Conservation (phyloP, 2,113 vertebrate genomes). For the Chunga burmeisteri region DNA sequence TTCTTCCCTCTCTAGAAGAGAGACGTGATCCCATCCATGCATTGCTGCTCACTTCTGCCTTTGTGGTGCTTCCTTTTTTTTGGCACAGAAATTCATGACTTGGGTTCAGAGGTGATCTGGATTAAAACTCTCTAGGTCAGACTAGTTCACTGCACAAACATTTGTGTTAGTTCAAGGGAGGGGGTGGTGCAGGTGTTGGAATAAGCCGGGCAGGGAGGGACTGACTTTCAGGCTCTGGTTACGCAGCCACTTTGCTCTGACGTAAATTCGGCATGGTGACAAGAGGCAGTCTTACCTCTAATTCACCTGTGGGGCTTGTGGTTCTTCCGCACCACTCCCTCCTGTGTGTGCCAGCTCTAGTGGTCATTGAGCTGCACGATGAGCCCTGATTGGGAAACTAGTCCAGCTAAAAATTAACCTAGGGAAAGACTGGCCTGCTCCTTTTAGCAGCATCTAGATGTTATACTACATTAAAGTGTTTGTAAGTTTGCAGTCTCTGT, state of each 20-base stretch:
- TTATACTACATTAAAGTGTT: neutral
- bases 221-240: neutral
- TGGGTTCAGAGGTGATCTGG: neutral
- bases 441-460: neutral
- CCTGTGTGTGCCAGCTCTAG: neutral
- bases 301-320: neutral
- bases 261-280: neutral
- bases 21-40: neutral
- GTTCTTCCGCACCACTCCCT: neutral
- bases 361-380: neutral
- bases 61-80: neutral
- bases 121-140: neutral
- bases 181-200: neutral
- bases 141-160: neutral
- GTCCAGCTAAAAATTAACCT: neutral
- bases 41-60: neutral
- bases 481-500: accelerated
- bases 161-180: neutral
- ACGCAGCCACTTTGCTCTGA: neutral
- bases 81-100: neutral
- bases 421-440: neutral
- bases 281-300: neutral
- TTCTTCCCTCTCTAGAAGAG: neutral
- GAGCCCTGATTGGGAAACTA: neutral
- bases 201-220: neutral